A percentile compares a stretch with the other conserved stretches of the same genome.
Evolutionary conservation across 2,113 vertebrate species (phyloP).

Genomic region (Pluvianellus socialis): DNA sequence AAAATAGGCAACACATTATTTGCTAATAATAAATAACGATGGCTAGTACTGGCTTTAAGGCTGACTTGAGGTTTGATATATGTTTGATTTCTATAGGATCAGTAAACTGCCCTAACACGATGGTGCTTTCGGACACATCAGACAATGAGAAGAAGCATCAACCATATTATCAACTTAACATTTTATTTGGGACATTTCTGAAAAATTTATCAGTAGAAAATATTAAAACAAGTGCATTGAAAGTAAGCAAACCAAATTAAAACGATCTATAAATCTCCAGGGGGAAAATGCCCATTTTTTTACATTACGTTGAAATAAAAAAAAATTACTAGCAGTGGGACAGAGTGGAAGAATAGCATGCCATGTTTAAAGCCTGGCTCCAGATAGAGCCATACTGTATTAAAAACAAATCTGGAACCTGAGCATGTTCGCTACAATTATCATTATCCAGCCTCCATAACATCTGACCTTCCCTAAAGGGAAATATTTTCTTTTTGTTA

Average conservation of each 20-base stretch:
- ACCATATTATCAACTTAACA: neutral
- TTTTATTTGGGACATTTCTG: neutral
- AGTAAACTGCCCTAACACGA: neutral
- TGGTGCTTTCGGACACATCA: neutral
- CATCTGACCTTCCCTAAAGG: conserved; percentile 28
- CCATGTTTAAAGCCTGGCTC: neutral
- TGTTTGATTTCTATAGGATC: neutral
- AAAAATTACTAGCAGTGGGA: neutral
- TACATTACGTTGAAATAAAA: neutral
- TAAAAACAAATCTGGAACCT: conserved; percentile 42
- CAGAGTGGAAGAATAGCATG: neutral
- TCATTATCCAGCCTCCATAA: conserved; percentile 15
- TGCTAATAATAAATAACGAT: neutral
- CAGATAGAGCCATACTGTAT: neutral
- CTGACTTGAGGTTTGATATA: neutral
- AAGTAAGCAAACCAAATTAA: neutral
- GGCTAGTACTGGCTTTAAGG: neutral
- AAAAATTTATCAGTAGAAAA: neutral
- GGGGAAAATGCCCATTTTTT: neutral
- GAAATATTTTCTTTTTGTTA: conserved; percentile 41
- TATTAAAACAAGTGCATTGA: neutral
- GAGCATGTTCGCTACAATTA: conserved; percentile 2
- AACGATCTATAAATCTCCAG: neutral
- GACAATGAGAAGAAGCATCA: neutral
- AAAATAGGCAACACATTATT: neutral